These are phyloP conservation scores for Sycophaga agraensis DNA, from an alignment of 1,140 invertebrate species.

Conservation along the genomic window DNA sequence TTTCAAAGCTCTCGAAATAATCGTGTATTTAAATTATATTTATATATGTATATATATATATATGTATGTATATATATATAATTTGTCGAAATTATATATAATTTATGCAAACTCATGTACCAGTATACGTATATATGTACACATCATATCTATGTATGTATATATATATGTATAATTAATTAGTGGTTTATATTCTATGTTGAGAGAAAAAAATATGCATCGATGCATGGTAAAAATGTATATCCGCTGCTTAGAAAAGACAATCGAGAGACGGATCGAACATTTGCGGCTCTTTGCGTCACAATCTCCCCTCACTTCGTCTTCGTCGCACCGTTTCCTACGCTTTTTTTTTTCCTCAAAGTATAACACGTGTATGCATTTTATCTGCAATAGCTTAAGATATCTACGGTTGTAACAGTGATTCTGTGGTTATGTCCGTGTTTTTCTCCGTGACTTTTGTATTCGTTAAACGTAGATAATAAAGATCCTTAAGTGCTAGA, in stretches of 20 bases:
- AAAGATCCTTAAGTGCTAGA: constrained; percentile 44
- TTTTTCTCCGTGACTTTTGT: background rate
- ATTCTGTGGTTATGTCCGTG: too few relatives aligned
- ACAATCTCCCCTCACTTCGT: background rate
- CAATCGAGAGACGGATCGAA: constrained; percentile 21
- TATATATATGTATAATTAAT: too few relatives aligned
- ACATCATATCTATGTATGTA: too few relatives aligned
- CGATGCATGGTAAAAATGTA: background rate
- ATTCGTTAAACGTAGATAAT: constrained; percentile 27
- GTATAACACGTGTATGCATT: constrained; percentile 10
- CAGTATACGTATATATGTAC: background rate
- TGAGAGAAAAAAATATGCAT: too few relatives aligned
- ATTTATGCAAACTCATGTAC: background rate
- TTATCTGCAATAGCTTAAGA: too few relatives aligned
- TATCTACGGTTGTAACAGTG: too few relatives aligned
- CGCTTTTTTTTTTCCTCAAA: too few relatives aligned
- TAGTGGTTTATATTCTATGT: too few relatives aligned
- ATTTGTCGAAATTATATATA: constrained; percentile 7
- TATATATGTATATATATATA: background rate
- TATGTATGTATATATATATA: background rate
- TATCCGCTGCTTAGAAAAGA: background rate
- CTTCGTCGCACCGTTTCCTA: background rate
- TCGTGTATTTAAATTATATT: background rate
- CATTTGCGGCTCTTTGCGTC: constrained; percentile 23
- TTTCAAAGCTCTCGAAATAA: background rate